Base-by-base conservation (phyloP, 23 tunicate species). In the Ciona savignyi region DNA sequence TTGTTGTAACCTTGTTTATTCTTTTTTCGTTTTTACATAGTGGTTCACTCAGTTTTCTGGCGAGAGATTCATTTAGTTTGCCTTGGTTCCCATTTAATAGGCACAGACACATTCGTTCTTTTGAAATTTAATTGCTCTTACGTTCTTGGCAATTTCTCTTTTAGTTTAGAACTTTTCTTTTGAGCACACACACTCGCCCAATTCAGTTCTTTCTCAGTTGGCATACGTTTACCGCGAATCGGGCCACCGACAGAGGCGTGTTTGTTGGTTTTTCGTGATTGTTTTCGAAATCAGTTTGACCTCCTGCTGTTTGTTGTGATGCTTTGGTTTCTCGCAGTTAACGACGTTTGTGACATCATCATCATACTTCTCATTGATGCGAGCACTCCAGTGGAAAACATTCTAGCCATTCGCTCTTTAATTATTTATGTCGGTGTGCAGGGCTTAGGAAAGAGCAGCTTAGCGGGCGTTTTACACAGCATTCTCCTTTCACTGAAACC, bases 371-470 rank as follows among this genome's bases (percentile, higher is more conserved):
- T 15, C 11, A 9, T 15, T 42, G 56, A 15, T 42, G 15, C 56
- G 56, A 42, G 9, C 15, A 15, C 9, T 42, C 56, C 15, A 9
- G 15, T 42, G 56, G 56, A 42, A 42, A 42, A 42, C 56, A 42
- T 15, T 9, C 15, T 42, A 9, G 56, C 11, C 15, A 6, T 42
- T 42, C 11, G 56, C 56, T 42, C 56, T 15, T 42, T 42, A 42
- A 42, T 42, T 6, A 42, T 42, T 42, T 42, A 42, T 42, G 56
- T 42, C 56, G 56, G 56, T 42, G 56, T 42, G 56, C 56, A 42
- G 56, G 56, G 56, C 56, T 42, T 42, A 42, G 56, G 56, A 42
- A 42, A 42, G 56, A 42, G 56, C 56, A 42, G 56, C 56, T 42
- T 42, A 42, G 56, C 56, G 9, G 56, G 15, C 15, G 56, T 15